phyloP scores from a whole-genome alignment of 2,797 vertebrate genomes.

The Sebastes taczanowskii region DNA sequence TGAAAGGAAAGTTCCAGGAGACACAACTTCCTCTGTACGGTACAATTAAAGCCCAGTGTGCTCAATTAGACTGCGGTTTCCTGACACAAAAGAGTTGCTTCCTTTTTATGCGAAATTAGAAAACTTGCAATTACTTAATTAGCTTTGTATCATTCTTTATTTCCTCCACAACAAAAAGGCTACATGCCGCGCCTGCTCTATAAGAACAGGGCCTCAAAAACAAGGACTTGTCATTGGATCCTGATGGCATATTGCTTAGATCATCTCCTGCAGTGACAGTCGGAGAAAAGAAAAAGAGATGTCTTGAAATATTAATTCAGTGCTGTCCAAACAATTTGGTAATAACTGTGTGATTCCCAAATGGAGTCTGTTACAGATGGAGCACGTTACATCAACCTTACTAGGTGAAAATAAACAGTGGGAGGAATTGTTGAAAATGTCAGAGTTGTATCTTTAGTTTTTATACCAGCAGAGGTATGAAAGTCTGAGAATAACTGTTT shows the following conservation, averaged over 20 bases:
- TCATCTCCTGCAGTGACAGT: not conserved
- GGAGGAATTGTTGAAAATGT: slow-evolving; percentile 4
- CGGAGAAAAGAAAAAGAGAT: slow-evolving; percentile 11
- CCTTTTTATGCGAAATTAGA: slow-evolving; percentile 14
- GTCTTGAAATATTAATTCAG: slow-evolving; percentile 23
- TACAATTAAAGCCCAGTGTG: slow-evolving; percentile 23
- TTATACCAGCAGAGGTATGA: not conserved
- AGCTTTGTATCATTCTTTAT: slow-evolving; percentile 10
- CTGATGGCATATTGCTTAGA: not conserved
- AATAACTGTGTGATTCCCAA: slow-evolving; percentile 50
- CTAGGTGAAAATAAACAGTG: not conserved
- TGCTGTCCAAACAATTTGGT: slow-evolving; percentile 49
- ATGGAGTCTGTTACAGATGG: slow-evolving; percentile 25
- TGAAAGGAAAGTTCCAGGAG: slow-evolving; percentile 31
- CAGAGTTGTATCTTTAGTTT: not conserved
- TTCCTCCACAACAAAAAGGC: not conserved
- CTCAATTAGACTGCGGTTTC: slow-evolving; percentile 42
- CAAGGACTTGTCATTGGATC: slow-evolving; percentile 2
- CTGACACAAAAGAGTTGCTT: slow-evolving; percentile 25
- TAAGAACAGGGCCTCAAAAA: slow-evolving; percentile 1
- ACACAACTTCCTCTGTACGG: slow-evolving; percentile 24
- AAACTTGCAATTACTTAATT: slow-evolving; percentile 29
- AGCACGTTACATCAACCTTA: not conserved
- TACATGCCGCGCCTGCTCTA: not conserved
- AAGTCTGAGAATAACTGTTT: not conserved